These are phyloP conservation scores for Hypomecis punctinalis DNA, from an alignment of 2,888 invertebrate species.

Conservation along the genomic window DNA sequence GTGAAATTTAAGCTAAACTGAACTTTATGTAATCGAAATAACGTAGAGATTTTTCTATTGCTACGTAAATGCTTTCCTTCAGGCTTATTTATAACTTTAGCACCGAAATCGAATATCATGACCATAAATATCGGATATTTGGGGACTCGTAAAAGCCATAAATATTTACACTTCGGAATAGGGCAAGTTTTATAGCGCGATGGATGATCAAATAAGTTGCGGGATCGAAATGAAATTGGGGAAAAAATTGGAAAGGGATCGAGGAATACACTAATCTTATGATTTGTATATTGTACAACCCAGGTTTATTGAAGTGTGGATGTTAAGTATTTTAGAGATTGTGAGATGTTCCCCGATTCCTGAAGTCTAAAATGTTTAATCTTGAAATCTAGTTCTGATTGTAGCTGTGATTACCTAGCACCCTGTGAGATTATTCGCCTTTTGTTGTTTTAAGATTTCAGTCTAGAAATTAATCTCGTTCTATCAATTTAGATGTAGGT, in stretches of 20 bases:
- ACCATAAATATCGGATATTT: conserved; percentile 61
- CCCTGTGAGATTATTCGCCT: too few relatives aligned
- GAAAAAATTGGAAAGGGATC: not conserved
- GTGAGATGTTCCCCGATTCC: too few relatives aligned
- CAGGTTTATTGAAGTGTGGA: too few relatives aligned
- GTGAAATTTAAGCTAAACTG: conserved; percentile 13
- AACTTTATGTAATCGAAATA: conserved; percentile 11
- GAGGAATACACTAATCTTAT: not conserved
- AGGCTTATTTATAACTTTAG: conserved; percentile 32
- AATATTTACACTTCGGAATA: conserved; percentile 62
- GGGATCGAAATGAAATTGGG: conserved; percentile 6
- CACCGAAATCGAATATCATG: conserved; percentile 41
- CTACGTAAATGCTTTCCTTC: conserved; percentile 22
- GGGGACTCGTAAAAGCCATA: conserved; percentile 56
- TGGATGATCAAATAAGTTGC: conserved; percentile 13
- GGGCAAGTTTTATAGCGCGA: conserved; percentile 23
- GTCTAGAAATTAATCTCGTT: too few relatives aligned
- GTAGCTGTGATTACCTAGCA: too few relatives aligned
- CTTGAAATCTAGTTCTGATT: too few relatives aligned
- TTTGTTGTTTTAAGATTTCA: too few relatives aligned
- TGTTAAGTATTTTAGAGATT: too few relatives aligned
- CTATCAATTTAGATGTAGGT: too few relatives aligned
- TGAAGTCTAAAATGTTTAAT: too few relatives aligned
- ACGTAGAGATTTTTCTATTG: conserved; percentile 18
- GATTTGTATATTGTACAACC: too few relatives aligned